Percentiles rank a stretch among this genome's conserved stretches.
Evolutionary conservation across 2,888 invertebrate species (phyloP).

Genomic region (Stenoptilia bipunctidactyla): DNA sequence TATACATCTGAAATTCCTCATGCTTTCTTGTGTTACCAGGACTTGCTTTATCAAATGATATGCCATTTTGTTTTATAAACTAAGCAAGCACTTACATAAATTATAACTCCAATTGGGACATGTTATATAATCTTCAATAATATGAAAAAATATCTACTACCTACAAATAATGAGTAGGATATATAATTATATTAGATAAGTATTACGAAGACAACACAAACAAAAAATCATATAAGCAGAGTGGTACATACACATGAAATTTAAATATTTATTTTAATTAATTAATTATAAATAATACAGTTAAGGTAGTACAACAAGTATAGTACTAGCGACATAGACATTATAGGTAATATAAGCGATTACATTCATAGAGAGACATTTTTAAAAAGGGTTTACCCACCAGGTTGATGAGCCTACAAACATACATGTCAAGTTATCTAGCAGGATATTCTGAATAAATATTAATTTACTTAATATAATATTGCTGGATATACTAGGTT

Average conservation of each 20-base stretch:
- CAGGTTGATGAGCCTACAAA: no score
- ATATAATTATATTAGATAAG: background rate
- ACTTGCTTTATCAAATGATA: conserved; percentile 46
- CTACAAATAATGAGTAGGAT: background rate
- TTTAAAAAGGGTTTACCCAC: no score
- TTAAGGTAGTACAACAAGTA: conserved; percentile 1
- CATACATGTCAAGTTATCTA: no score
- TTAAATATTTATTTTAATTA: no score
- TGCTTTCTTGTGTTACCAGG: conserved; percentile 11
- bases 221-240: background rate
- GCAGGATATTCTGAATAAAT: no score
- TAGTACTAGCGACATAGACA: background rate
- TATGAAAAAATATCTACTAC: background rate
- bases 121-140: background rate
- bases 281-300: conserved; percentile 3
- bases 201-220: background rate
- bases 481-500: no score
- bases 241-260: no score
- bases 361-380: no score
- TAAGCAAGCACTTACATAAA: conserved; percentile 6
- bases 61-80: conserved; percentile 36
- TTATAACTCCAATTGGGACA: conserved; percentile 1
- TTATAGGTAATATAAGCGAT: no score
- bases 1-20: conserved; percentile 38
- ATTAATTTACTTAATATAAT: no score